phyloP scores from a whole-genome alignment of 2,888 invertebrate genomes.

The Xanthia icteritia region DNA sequence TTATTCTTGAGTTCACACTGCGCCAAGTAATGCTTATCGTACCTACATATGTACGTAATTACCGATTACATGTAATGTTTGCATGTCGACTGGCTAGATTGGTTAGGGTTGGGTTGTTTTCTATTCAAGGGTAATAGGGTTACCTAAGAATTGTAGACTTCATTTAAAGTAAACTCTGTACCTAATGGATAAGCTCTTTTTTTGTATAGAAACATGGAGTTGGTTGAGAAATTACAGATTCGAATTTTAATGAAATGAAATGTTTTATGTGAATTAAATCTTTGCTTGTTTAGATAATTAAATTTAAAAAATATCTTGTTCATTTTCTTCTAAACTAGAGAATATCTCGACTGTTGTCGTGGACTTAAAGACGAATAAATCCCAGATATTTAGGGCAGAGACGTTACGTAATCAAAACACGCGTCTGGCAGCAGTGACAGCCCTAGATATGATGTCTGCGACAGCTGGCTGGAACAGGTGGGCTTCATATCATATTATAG shows the following conservation, averaged over 20 bases:
- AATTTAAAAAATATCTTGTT: slow-evolving; percentile 9
- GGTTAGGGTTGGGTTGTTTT: slow-evolving; percentile 48
- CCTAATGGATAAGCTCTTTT: background rate
- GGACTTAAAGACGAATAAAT: slow-evolving; percentile 24
- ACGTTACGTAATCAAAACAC: slow-evolving; percentile 42
- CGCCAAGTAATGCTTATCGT: slow-evolving; percentile 59
- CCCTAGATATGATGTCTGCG: slow-evolving; percentile 61
- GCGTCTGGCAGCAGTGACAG: slow-evolving; percentile 39
- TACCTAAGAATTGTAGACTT: slow-evolving; percentile 22
- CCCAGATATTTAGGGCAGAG: slow-evolving; percentile 21
- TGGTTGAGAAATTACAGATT: background rate
- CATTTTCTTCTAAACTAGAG: background rate
- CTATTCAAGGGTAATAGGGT: slow-evolving; percentile 55
- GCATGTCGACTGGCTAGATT: slow-evolving; percentile 46
- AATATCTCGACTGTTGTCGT: background rate
- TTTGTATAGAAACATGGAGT: background rate
- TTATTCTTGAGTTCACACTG: slow-evolving; percentile 59
- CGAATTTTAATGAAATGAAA: slow-evolving; percentile 7
- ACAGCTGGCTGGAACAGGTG: slow-evolving; percentile 82
- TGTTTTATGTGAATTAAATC: background rate
- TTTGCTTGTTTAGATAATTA: slow-evolving; percentile 18
- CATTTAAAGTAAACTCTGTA: background rate
- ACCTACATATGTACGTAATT: slow-evolving; percentile 58
- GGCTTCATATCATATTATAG: slow-evolving; percentile 61
- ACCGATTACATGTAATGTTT: slow-evolving; percentile 57